Evolutionary conservation across 2,113 vertebrate species (phyloP).

Genomic region (Delphinus delphis): DNA sequence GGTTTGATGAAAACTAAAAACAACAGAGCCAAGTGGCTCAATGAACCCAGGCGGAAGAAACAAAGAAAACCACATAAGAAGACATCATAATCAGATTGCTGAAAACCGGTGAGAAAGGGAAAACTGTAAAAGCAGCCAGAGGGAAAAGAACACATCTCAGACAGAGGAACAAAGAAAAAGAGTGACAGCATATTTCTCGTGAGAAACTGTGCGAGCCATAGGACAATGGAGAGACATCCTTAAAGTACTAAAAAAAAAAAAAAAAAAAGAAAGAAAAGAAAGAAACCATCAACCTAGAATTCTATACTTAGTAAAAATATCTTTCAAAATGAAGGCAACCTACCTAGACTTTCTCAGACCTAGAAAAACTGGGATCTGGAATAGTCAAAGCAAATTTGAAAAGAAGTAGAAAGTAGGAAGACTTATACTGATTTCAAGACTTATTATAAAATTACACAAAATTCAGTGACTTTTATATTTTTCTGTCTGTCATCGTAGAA

Average conservation of each 20-base stretch:
- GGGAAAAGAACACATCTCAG: not conserved
- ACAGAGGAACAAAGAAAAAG: not conserved
- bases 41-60: not conserved
- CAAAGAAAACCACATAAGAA: not conserved
- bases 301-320: not conserved
- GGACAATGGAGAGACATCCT: not conserved
- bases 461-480: not conserved
- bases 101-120: not conserved
- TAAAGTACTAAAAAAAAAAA: not conserved
- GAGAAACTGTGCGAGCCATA: not conserved
- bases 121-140: not conserved
- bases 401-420: not conserved
- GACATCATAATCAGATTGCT: not conserved
- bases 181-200: not conserved
- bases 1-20: not conserved
- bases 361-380: not conserved
- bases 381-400: not conserved
- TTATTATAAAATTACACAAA: not conserved
- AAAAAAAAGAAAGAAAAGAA: not conserved
- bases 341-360: not conserved
- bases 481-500: not conserved
- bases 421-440: not conserved
- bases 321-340: not conserved
- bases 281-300: not conserved
- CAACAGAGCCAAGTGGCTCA: not conserved